Evolutionary conservation across 92 coral and sea anemone genomes (phyloP), one percentile per base, ranked within the genome.

Genomic region (Parazoanthus darwini): DNA sequence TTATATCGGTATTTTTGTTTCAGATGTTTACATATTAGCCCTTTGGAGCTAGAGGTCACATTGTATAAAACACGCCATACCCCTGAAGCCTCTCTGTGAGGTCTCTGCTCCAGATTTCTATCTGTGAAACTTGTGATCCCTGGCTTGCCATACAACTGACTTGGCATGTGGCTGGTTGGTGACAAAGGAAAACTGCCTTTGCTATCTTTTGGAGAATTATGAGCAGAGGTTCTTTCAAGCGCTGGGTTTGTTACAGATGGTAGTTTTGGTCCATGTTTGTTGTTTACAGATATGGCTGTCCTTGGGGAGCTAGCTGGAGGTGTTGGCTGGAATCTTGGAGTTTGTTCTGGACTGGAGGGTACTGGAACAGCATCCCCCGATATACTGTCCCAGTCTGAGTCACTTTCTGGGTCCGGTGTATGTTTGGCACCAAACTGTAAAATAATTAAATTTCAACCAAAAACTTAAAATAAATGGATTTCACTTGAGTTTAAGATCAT

Each of bases 311-410:
- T 84, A 36, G 94, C 85, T 2, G 99, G 96, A 14, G 94, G 94
- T 38, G 88, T 88, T 38, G 93, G 98, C 39, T 92, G 93, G 70
- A 83, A 85, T 51, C 90, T 79, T 16, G 96, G 95, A 50, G 94
- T 85, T 25, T 89, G 86, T 58, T 95, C 99, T 46, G 93, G 93
- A 74, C 94, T 93, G 54, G 99, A 95, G 44, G 91, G 84, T 38
- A 92, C 91, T 22, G 92, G 96, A 8, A 94, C 88, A 4, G 85
- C 89, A 72, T 92, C 98, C 14, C 98, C 99, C 11, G 99, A 89
- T 39, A 97, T 91, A 82, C 99, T 97, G 94, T 97, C 99, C 99
- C 99, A 97, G 86, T 97, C 99, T 0, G 99, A 97, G 81, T 92
- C 99, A 78, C 99, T 97, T 73, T 97, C 99, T 29, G 85, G 82